Percentiles rank a stretch among this genome's conserved stretches.
phyloP scores from a whole-genome alignment of 1,140 invertebrate genomes.

The Eurosta solidaginis region DNA sequence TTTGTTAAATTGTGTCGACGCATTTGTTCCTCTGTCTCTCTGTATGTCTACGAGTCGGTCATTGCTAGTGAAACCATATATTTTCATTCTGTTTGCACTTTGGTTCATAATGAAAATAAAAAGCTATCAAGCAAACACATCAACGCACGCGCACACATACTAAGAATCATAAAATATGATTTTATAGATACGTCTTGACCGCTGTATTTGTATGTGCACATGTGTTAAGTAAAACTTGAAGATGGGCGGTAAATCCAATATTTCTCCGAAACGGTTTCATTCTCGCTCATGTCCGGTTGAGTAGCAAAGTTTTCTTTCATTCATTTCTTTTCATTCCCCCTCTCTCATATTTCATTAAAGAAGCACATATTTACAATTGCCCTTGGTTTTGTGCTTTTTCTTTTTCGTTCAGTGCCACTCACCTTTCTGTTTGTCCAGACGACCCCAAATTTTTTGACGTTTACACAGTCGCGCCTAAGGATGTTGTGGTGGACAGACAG shows the following conservation, averaged over 20 bases:
- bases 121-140: constrained; percentile 25
- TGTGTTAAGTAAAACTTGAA: not conserved
- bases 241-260: not conserved
- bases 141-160: not conserved
- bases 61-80: not conserved
- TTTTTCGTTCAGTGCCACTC: constrained; percentile 25
- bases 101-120: constrained; percentile 35
- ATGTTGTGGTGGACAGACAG: not conserved
- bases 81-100: constrained; percentile 34
- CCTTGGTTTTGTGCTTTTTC: constrained; percentile 15
- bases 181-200: not conserved
- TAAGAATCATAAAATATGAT: not conserved
- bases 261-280: constrained; percentile 19
- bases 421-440: constrained; percentile 53
- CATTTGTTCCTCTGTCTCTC: not conserved
- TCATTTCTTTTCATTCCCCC: not conserved
- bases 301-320: not conserved
- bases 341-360: too few species aligned
- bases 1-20: not conserved
- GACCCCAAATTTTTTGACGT: constrained; percentile 50
- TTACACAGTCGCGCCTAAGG: not conserved
- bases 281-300: not conserved
- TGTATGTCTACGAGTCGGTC: not conserved
- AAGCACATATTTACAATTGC: not conserved
- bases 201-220: not conserved